Percentiles rank a stretch among this genome's conserved stretches.
These are phyloP conservation scores for Cephus pygmeus DNA, from an alignment of 2,888 invertebrate species.

Conservation along the genomic window DNA sequence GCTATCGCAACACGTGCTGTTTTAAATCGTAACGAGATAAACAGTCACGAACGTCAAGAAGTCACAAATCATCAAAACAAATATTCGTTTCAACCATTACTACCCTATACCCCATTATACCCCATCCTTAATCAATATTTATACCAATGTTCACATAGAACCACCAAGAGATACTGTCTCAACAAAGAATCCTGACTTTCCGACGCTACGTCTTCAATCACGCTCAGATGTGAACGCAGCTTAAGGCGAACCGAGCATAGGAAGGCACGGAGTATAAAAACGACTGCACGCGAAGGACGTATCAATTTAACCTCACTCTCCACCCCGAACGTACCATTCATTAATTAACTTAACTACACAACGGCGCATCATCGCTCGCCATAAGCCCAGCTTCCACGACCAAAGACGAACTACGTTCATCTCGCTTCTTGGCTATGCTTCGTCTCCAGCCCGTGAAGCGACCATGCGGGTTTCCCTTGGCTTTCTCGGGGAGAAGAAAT, in stretches of 20 bases:
- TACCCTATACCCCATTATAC: background rate
- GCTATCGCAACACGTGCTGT: background rate
- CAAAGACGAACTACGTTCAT: slow-evolving; percentile 36
- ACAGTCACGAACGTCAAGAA: background rate
- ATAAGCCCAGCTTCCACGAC: slow-evolving; percentile 49
- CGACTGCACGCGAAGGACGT: slow-evolving; percentile 62
- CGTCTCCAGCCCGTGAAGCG: background rate
- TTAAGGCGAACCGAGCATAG: background rate
- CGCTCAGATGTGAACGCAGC: background rate
- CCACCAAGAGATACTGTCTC: background rate
- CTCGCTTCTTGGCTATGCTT: background rate
- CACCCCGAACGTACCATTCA: slow-evolving; percentile 63
- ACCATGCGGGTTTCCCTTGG: background rate
- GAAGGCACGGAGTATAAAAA: slow-evolving; percentile 47
- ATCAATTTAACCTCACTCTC: slow-evolving; percentile 64
- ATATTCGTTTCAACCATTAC: background rate
- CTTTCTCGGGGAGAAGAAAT: background rate
- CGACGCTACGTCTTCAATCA: background rate
- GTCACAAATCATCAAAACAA: background rate
- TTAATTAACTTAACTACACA: slow-evolving; percentile 65
- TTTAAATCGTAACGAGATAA: background rate
- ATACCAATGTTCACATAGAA: background rate
- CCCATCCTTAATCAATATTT: background rate
- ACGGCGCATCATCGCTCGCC: slow-evolving; percentile 56
- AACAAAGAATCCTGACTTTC: background rate